Conservation (phyloP, 2,888 invertebrate species). For the Dione vanillae region DNA sequence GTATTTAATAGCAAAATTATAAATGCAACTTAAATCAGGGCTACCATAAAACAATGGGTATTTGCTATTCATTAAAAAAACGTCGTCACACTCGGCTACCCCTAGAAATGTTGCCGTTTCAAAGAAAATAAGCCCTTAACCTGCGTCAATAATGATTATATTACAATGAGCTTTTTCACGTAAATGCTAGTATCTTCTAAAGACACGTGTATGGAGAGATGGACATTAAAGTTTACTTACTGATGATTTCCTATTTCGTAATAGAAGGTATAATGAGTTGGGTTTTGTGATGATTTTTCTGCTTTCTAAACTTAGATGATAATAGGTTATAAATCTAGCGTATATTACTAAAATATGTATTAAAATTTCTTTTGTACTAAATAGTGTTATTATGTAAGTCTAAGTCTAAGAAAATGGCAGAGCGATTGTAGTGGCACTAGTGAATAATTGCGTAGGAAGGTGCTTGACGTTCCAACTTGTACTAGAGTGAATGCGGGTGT, state of each 20-base stretch:
- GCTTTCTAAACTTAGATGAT: background rate
- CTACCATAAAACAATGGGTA: constrained; percentile 51
- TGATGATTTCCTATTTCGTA: constrained; percentile 34
- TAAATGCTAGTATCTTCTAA: constrained; percentile 3
- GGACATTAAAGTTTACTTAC: constrained; percentile 33
- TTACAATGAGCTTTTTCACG: background rate
- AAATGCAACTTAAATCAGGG: constrained; percentile 59
- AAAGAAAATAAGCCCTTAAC: constrained; percentile 16
- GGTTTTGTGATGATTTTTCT: constrained; percentile 3
- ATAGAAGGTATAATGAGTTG: constrained; percentile 12
- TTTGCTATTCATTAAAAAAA: constrained; percentile 62
- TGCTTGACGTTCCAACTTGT: constrained; percentile 1
- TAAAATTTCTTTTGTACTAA: background rate
- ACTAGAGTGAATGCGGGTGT: constrained; percentile 7
- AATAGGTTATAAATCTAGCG: constrained; percentile 1
- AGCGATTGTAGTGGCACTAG: background rate
- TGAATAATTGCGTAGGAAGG: constrained; percentile 6
- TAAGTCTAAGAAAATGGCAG: background rate
- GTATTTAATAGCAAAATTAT: constrained; percentile 59
- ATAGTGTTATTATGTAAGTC: background rate
- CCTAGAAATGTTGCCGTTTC: constrained; percentile 24
- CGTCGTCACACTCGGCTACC: constrained; percentile 58
- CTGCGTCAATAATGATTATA: background rate
- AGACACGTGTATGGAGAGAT: constrained; percentile 32
- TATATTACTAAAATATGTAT: background rate